Base-by-base conservation (phyloP, 2,113 vertebrate genomes). In the Phyllopteryx taeniolatus region DNA sequence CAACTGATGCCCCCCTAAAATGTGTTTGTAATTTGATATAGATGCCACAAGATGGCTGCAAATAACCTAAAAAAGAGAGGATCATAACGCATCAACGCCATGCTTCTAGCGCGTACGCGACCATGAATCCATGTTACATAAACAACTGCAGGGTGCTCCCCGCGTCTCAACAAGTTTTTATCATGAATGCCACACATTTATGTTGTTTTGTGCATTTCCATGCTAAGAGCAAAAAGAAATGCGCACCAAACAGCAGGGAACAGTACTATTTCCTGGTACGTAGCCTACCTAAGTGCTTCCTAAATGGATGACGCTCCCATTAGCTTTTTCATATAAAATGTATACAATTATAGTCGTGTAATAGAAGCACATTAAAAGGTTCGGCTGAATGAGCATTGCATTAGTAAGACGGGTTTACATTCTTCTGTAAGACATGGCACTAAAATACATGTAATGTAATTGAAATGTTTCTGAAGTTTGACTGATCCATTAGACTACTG, bases 201-300 rank as follows among this genome's bases (percentile, higher is more conserved):
- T 57, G 56, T 59, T 59, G 3, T 59, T 59, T 27, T 7, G 27
- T 59, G 27, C 57, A 14, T 59, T 33, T 13, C 22, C 8, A 59
- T 31, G 27, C 27, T 31, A 17, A 35, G 59, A 59, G 56, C 20
- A 31, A 31, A 33, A 59, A 39, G 6, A 51, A 59, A 59, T 14
- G 22, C 27, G 31, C 12, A 31, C 56, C 22, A 31, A 10, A 61
- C 31, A 19, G 59, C 59, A 17, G 31, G 31, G 59, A 61, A 8
- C 31, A 17, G 31, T 33, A 35, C 7, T 17, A 35, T 59, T 59
- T 35, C 15, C 22, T 31, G 56, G 56, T 59, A 59, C 31, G 56
- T 13, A 59, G 59, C 59, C 59, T 35, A 35, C 14, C 59, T 61
- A 61, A 61, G 59, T 61, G 59, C 31, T 61, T 61, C 59, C 59